These are phyloP conservation scores for Blennius ocellaris DNA, from an alignment of 2,113 vertebrate species.

Conservation along the genomic window DNA sequence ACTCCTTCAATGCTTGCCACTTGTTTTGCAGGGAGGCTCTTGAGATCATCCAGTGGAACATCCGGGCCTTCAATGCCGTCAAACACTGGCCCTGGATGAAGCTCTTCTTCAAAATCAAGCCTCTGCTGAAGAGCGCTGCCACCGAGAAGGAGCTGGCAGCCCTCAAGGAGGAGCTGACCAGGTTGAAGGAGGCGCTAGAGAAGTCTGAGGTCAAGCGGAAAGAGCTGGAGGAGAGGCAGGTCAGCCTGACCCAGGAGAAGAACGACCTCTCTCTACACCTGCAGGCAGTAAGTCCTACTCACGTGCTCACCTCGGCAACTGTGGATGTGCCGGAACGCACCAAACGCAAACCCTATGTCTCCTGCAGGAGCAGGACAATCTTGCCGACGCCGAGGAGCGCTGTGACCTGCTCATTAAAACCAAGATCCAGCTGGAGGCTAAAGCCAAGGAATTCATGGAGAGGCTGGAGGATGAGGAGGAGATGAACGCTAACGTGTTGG, in stretches of 20 bases:
- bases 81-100: constrained; percentile 99
- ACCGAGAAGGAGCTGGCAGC: constrained; percentile 90
- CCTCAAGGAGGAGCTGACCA: constrained; percentile 90
- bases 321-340: background rate
- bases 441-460: constrained; percentile 90
- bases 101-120: constrained; percentile 97
- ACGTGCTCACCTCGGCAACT: background rate
- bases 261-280: constrained; percentile 92
- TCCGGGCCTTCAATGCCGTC: constrained; percentile 92
- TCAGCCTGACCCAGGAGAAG: constrained; percentile 94
- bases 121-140: constrained; percentile 90
- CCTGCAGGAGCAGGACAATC: constrained; percentile 92
- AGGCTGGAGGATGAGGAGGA: constrained; percentile 94
- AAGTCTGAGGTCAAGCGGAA: constrained; percentile 90
- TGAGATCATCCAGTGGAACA: constrained; percentile 96
- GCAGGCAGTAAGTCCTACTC: constrained; percentile 87
- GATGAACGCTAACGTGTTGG: constrained; percentile 86
- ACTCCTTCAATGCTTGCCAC: no score
- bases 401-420: constrained; percentile 95
- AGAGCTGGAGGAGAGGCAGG: constrained; percentile 93
- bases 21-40: constrained; percentile 82
- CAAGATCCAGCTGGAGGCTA: constrained; percentile 94
- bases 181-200: constrained; percentile 90
- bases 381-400: constrained; percentile 92
- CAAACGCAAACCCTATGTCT: background rate